These are phyloP conservation scores for Microtus pennsylvanicus DNA, from an alignment of 2,113 vertebrate genomes.

Conservation along the genomic window DNA sequence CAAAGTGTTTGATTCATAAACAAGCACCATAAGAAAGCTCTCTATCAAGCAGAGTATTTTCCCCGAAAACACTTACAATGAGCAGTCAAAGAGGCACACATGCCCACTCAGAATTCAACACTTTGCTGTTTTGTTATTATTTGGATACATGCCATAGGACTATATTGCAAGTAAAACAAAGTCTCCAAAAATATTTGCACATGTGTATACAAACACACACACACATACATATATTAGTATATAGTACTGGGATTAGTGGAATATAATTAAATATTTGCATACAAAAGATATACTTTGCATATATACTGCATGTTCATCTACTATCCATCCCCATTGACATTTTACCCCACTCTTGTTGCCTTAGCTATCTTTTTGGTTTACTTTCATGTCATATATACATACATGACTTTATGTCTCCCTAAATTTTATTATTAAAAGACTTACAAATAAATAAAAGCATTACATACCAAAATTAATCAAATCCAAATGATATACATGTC, in stretches of 20 bases:
- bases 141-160: not conserved
- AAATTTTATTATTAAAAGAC: not conserved
- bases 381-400: not conserved
- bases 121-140: not conserved
- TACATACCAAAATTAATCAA: not conserved
- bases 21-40: constrained; percentile 74
- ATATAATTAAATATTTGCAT: not conserved
- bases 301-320: not conserved
- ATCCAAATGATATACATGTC: not conserved
- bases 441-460: not conserved
- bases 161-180: constrained; percentile 1
- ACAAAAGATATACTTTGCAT: not conserved
- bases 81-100: not conserved
- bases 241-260: not conserved
- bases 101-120: not conserved
- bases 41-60: constrained; percentile 29
- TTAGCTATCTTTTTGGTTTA: not conserved
- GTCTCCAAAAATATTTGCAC: not conserved
- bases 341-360: not conserved
- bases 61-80: constrained; percentile 39
- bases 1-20: constrained; percentile 79
- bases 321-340: no score
- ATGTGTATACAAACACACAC: not conserved
- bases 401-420: not conserved
- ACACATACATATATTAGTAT: not conserved